These are phyloP conservation scores for Pristiophorus japonicus DNA, from an alignment of 2,113 vertebrate species.

Conservation along the genomic window DNA sequence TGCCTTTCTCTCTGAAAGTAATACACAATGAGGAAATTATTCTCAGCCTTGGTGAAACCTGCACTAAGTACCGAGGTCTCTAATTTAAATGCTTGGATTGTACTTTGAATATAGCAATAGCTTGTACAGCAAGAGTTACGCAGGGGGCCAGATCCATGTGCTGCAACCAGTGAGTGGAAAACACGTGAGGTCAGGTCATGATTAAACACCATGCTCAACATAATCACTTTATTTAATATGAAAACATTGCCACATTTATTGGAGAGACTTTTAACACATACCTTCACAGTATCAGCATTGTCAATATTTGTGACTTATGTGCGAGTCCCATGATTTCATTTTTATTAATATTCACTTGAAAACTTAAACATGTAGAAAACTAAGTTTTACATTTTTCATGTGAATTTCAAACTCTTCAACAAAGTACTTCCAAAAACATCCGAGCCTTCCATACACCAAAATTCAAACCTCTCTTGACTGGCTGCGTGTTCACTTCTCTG, in stretches of 20 bases:
- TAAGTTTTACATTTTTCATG: background rate
- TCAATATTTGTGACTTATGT: background rate
- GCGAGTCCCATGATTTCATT: background rate
- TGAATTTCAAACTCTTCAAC: background rate
- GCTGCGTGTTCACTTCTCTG: background rate
- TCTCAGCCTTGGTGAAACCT: too few relatives aligned
- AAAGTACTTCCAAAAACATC: background rate
- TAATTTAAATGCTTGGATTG: background rate
- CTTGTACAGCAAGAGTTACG: background rate
- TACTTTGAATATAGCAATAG: background rate
- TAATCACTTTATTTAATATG: background rate
- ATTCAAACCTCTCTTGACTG: background rate
- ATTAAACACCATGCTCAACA: background rate
- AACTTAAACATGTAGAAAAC: background rate
- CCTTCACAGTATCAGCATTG: background rate
- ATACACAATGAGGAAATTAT: background rate
- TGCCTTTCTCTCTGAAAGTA: background rate
- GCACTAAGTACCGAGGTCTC: background rate
- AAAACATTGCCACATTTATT: background rate
- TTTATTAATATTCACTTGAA: background rate
- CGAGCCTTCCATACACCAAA: background rate
- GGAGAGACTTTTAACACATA: background rate
- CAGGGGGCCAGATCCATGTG: too few relatives aligned
- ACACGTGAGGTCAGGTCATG: background rate
- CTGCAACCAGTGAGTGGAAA: background rate